These are phyloP conservation scores for Oriolus oriolus DNA, from an alignment of 2,113 vertebrate species.

Conservation along the genomic window DNA sequence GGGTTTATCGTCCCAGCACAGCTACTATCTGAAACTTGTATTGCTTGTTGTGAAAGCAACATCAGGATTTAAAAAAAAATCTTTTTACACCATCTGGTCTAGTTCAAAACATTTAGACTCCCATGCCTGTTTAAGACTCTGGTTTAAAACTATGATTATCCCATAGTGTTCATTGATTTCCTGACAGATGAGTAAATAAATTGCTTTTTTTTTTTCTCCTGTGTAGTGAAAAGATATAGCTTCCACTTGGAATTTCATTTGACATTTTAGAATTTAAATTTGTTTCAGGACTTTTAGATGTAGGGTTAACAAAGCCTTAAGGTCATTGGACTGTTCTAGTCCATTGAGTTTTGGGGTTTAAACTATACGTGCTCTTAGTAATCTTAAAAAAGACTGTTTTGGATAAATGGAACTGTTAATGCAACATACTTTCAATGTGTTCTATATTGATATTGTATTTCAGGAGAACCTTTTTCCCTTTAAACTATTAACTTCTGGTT, in stretches of 20 bases:
- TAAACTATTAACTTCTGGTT: not conserved
- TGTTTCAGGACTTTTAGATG: not conserved
- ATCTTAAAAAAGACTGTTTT: not conserved
- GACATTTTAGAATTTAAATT: not conserved
- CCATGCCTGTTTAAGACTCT: not conserved
- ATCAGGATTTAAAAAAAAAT: not conserved
- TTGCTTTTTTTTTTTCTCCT: not conserved
- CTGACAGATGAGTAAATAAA: not conserved
- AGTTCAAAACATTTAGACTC: not conserved
- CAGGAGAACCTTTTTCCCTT: not conserved
- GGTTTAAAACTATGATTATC: not conserved
- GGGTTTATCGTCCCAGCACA: not conserved
- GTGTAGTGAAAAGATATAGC: not conserved
- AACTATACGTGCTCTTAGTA: not conserved
- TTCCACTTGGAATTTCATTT: not conserved
- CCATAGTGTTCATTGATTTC: not conserved
- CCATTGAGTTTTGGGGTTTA: not conserved
- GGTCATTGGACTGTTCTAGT: not conserved
- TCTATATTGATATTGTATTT: not conserved
- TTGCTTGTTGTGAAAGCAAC: not conserved
- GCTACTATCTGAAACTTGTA: not conserved
- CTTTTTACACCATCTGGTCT: not conserved
- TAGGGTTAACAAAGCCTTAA: not conserved
- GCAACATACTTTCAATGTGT: not conserved
- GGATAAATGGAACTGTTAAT: not conserved